Percentiles rank a stretch among this genome's conserved stretches.
Conservation (phyloP, 2,888 invertebrate species). For the Cordilura impudica region DNA sequence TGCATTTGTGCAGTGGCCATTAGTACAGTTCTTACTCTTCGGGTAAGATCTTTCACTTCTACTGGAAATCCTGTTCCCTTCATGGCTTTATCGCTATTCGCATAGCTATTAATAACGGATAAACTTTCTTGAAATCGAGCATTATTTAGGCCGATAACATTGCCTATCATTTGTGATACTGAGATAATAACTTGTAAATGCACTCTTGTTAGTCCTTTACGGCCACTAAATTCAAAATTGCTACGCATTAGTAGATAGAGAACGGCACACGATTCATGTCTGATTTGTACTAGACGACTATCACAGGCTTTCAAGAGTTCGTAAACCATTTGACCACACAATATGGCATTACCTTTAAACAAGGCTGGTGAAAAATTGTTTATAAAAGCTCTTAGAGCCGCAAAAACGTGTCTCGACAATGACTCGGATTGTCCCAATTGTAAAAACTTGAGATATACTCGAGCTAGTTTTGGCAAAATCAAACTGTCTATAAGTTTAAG, state of each 20-base stretch:
- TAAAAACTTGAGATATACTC: slow-evolving; percentile 91
- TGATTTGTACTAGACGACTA: slow-evolving; percentile 88
- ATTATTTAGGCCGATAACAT: slow-evolving; percentile 93
- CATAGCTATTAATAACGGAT: slow-evolving; percentile 94
- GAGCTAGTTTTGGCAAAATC: slow-evolving; percentile 89
- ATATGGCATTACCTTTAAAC: slow-evolving; percentile 89
- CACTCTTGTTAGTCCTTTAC: slow-evolving; percentile 91
- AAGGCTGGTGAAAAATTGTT: slow-evolving; percentile 91
- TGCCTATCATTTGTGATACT: slow-evolving; percentile 95
- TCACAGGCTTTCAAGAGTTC: slow-evolving; percentile 91
- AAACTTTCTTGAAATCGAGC: slow-evolving; percentile 96
- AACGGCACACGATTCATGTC: slow-evolving; percentile 94
- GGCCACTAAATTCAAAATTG: slow-evolving; percentile 92
- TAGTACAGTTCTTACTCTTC: slow-evolving; percentile 94
- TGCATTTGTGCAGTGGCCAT: slow-evolving; percentile 96
- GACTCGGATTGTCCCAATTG: slow-evolving; percentile 94
- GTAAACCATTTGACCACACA: slow-evolving; percentile 89
- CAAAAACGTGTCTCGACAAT: slow-evolving; percentile 93
- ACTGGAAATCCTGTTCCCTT: slow-evolving; percentile 93
- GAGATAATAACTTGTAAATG: slow-evolving; percentile 97
- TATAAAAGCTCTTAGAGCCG: slow-evolving; percentile 93
- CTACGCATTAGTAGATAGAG: slow-evolving; percentile 95
- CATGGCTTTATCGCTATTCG: slow-evolving; percentile 95
- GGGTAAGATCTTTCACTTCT: slow-evolving; percentile 95
- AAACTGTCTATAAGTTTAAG: slow-evolving; percentile 82